Evolutionary conservation across 64 coral and sea anemone species (phyloP).

Genomic region (Stichodactyla helianthus): DNA sequence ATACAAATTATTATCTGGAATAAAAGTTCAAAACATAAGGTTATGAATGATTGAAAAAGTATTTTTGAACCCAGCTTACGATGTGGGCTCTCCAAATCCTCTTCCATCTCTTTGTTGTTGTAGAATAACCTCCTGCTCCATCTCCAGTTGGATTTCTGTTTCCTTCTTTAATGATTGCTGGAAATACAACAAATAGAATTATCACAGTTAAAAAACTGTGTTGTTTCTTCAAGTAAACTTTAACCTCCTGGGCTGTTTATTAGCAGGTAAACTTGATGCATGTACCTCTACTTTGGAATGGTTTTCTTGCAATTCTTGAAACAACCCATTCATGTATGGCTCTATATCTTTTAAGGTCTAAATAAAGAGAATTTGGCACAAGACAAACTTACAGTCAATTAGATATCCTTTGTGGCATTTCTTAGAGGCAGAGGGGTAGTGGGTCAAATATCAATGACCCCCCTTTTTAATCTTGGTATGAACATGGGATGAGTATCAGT

Average conservation of each 20-base stretch:
- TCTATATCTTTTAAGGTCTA: conserved; percentile 89
- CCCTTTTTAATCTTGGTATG: too few species aligned
- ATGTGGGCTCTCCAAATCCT: conserved; percentile 74
- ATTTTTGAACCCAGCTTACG: neutral
- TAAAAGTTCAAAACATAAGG: too few species aligned
- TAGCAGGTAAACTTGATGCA: neutral
- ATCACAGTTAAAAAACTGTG: too few species aligned
- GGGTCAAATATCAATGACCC: too few species aligned
- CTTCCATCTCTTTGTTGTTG: conserved; percentile 72
- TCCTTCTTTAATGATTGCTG: conserved; percentile 38
- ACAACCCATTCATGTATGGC: conserved; percentile 92
- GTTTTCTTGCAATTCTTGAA: conserved; percentile 74
- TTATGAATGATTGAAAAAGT: too few species aligned
- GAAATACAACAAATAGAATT: neutral
- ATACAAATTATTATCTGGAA: too few species aligned
- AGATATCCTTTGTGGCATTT: too few species aligned
- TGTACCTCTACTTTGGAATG: conserved; percentile 67
- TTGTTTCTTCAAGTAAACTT: too few species aligned
- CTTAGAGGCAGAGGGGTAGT: too few species aligned
- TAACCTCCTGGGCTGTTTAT: too few species aligned
- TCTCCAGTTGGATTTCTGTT: conserved; percentile 27
- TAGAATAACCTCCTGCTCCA: conserved; percentile 48
- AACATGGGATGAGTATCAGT: too few species aligned
- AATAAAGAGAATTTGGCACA: neutral
- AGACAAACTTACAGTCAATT: too few species aligned